phyloP scores from a whole-genome alignment of 2,113 vertebrate genomes.

The Lepus timidus region DNA sequence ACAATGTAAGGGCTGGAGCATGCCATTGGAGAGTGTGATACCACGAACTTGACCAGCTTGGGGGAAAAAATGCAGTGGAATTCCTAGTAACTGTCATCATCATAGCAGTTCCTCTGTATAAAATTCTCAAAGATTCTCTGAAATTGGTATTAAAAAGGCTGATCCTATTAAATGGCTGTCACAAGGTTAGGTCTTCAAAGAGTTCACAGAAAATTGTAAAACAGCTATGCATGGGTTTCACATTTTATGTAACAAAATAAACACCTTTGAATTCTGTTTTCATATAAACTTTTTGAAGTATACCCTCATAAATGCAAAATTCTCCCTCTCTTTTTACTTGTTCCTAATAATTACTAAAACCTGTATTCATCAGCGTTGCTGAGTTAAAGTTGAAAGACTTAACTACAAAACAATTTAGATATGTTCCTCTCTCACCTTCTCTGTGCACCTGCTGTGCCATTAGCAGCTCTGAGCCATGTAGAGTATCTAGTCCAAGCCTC shows the following conservation, averaged over 20 bases:
- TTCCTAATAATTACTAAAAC: background rate
- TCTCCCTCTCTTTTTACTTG: background rate
- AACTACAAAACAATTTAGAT: background rate
- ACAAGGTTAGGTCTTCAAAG: background rate
- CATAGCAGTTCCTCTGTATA: background rate
- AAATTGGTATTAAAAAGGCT: background rate
- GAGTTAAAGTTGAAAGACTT: background rate
- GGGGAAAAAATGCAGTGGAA: background rate
- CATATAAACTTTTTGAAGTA: no score
- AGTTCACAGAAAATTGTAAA: no score
- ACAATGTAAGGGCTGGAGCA: background rate
- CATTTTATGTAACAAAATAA: no score
- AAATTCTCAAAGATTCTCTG: background rate
- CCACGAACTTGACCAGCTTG: background rate
- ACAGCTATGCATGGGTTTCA: no score
- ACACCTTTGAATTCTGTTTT: no score
- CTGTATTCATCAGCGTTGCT: background rate
- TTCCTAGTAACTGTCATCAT: conserved; percentile 38
- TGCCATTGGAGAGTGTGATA: background rate
- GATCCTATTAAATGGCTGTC: background rate
- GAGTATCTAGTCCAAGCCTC: background rate
- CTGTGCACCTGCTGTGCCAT: background rate
- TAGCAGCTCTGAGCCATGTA: background rate
- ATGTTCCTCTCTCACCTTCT: background rate
- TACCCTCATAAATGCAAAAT: no score